Percentiles rank a stretch among this genome's conserved stretches.
Evolutionary conservation across 2,888 invertebrate species (phyloP).

Genomic region (Galerucella calmariensis): DNA sequence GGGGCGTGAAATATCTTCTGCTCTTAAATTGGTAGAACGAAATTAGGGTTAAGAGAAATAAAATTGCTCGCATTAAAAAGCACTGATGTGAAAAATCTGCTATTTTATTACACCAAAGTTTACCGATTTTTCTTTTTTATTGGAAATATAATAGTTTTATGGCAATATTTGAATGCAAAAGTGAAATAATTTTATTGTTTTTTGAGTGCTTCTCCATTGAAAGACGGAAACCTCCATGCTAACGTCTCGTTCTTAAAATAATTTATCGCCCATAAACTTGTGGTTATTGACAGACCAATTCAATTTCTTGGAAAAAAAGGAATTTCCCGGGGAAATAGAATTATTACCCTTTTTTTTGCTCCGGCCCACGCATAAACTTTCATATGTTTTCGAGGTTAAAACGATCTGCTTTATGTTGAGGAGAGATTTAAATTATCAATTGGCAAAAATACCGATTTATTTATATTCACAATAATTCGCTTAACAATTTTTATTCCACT

Average conservation of each 20-base stretch:
- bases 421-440: too few species aligned
- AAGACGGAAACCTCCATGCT: slow-evolving; percentile 21
- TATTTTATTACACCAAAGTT: background rate
- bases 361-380: background rate
- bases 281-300: slow-evolving; percentile 31
- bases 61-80: background rate
- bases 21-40: background rate
- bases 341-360: slow-evolving; percentile 10
- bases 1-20: background rate
- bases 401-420: too few species aligned
- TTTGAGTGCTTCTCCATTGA: slow-evolving; percentile 28
- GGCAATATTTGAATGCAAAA: slow-evolving; percentile 27
- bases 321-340: slow-evolving; percentile 8
- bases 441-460: too few species aligned
- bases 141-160: slow-evolving; percentile 15
- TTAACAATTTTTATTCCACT: too few species aligned
- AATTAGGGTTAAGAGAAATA: background rate
- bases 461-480: too few species aligned
- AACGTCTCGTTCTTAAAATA: slow-evolving; percentile 32
- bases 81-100: background rate
- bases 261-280: slow-evolving; percentile 31
- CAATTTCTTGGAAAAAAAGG: slow-evolving; percentile 17
- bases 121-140: slow-evolving; percentile 3
- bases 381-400: slow-evolving; percentile 8
- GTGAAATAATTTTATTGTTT: slow-evolving; percentile 27